A percentile compares a stretch with the other conserved stretches of the same genome.
Conservation (phyloP, 2,797 vertebrate genomes). For the Peromyscus melanophrys region DNA sequence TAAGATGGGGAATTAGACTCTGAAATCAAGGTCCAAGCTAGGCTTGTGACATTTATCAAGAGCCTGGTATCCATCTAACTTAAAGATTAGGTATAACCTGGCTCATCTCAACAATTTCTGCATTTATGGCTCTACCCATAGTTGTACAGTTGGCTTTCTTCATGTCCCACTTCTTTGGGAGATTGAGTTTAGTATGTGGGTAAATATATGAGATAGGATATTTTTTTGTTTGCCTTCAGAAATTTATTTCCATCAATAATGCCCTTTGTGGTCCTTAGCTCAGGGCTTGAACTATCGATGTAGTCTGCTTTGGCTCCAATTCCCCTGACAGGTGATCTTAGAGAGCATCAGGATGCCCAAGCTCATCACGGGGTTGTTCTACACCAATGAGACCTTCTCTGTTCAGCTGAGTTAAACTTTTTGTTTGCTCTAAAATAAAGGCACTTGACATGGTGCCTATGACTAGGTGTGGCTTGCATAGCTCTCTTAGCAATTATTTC, state of each 20-base stretch:
- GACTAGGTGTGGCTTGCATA: background rate
- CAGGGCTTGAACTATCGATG: background rate
- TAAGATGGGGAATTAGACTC: slow-evolving; percentile 12
- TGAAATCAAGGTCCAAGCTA: slow-evolving; percentile 54
- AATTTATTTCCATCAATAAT: slow-evolving; percentile 27
- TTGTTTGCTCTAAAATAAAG: slow-evolving; percentile 34
- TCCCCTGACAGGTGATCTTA: background rate
- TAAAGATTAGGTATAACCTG: slow-evolving; percentile 51
- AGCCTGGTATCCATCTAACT: background rate
- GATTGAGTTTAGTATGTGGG: background rate
- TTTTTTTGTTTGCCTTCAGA: slow-evolving; percentile 54
- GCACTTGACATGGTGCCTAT: background rate
- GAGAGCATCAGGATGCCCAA: background rate
- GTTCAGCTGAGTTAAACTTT: slow-evolving; percentile 13
- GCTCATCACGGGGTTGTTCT: background rate
- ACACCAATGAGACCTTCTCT: background rate
- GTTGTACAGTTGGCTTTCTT: slow-evolving; percentile 51
- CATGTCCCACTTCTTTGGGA: background rate
- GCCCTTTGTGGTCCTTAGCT: background rate
- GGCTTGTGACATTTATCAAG: slow-evolving; percentile 45
- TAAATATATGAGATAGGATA: background rate
- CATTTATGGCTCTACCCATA: background rate
- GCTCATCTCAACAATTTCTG: slow-evolving; percentile 44
- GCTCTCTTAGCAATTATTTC: background rate
- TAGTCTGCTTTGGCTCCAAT: slow-evolving; percentile 31